Conservation (phyloP, 2,888 invertebrate genomes). For the Lasioglossum zephyrum region DNA sequence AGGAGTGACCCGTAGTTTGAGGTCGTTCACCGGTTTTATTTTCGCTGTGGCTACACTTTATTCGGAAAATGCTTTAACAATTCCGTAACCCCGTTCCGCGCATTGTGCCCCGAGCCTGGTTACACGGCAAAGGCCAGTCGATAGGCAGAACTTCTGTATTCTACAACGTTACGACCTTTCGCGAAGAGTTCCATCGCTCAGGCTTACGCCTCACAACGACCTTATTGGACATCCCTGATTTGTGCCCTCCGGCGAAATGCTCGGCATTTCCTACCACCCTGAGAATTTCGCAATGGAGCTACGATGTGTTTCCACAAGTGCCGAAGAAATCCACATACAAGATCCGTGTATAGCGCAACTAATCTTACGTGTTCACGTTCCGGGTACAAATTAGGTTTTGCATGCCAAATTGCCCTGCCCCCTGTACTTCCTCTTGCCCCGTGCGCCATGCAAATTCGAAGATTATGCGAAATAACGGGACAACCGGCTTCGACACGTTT, state of each 20-base stretch:
- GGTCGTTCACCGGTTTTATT: not conserved
- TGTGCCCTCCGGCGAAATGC: slow-evolving; percentile 76
- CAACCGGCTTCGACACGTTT: slow-evolving; percentile 28
- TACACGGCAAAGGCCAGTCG: slow-evolving; percentile 44
- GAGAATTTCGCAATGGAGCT: slow-evolving; percentile 59
- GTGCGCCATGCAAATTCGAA: slow-evolving; percentile 50
- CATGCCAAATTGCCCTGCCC: slow-evolving; percentile 43
- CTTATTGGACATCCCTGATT: slow-evolving; percentile 81
- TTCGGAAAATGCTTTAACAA: not conserved
- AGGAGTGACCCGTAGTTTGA: not conserved
- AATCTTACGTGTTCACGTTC: slow-evolving; percentile 54
- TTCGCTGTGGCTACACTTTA: not conserved
- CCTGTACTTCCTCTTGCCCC: slow-evolving; percentile 18
- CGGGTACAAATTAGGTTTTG: slow-evolving; percentile 51
- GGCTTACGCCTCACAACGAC: slow-evolving; percentile 76
- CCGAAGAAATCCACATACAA: slow-evolving; percentile 52
- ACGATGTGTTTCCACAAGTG: slow-evolving; percentile 32
- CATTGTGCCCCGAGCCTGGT: slow-evolving; percentile 8
- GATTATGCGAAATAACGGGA: slow-evolving; percentile 52
- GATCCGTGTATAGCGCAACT: slow-evolving; percentile 38
- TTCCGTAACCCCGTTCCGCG: slow-evolving; percentile 19
- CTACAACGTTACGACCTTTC: slow-evolving; percentile 52
- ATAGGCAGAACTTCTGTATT: slow-evolving; percentile 57
- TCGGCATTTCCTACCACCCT: slow-evolving; percentile 75
- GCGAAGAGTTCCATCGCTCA: slow-evolving; percentile 75